Percentiles rank a stretch among this genome's conserved stretches.
phyloP scores from a whole-genome alignment of 1,140 invertebrate genomes.

The Trichoplusia ni region DNA sequence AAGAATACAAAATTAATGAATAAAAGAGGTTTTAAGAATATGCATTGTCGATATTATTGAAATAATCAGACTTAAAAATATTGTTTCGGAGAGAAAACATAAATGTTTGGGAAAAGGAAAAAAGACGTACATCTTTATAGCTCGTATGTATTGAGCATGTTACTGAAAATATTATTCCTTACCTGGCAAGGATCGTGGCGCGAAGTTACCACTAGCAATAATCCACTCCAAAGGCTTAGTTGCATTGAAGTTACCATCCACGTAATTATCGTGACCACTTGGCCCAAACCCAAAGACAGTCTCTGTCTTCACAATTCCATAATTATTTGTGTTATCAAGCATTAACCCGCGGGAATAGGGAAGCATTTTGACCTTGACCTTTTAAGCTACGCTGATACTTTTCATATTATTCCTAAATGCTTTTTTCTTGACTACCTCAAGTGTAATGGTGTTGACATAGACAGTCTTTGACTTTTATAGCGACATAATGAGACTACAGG shows the following conservation, averaged over 20 bases:
- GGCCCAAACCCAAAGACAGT: slow-evolving; percentile 51
- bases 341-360: slow-evolving; percentile 54
- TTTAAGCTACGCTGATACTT: not conserved
- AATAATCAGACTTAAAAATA: no score
- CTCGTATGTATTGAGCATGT: not conserved
- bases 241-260: slow-evolving; percentile 40
- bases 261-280: slow-evolving; percentile 37
- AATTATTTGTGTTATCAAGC: slow-evolving; percentile 56
- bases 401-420: not conserved
- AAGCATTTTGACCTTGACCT: slow-evolving; percentile 38
- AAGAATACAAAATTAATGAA: no score
- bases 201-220: slow-evolving; percentile 43
- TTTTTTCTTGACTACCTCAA: slow-evolving; percentile 12
- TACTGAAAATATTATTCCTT: slow-evolving; percentile 2
- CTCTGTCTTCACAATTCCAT: slow-evolving; percentile 60
- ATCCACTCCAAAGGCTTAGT: slow-evolving; percentile 52
- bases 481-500: slow-evolving; percentile 22
- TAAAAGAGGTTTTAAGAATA: no score
- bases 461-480: slow-evolving; percentile 26
- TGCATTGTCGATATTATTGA: no score
- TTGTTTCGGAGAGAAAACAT: no score
- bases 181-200: slow-evolving; percentile 48
- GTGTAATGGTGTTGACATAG: not conserved
- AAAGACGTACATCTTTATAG: not conserved
- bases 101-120: not conserved